These are phyloP conservation scores for Myioborus melanocephalus DNA, from an alignment of 2,797 vertebrate species.

Conservation along the genomic window DNA sequence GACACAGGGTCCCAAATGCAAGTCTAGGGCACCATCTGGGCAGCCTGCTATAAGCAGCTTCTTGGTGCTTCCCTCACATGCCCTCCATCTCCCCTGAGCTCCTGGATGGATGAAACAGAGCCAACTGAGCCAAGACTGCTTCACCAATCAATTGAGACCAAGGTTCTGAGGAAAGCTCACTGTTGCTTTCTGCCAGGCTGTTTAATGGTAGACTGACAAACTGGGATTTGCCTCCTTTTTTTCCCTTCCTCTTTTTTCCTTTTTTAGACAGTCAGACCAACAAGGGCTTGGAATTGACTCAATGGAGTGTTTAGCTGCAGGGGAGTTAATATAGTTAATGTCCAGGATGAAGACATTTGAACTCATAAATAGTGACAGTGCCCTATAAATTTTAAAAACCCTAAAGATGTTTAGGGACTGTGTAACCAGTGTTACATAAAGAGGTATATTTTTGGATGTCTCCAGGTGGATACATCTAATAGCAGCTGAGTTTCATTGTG, in stretches of 20 bases:
- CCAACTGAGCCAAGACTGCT: background rate
- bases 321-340: background rate
- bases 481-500: background rate
- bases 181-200: background rate
- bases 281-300: background rate
- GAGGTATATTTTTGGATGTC: background rate
- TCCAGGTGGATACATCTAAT: background rate
- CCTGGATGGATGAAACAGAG: background rate
- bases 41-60: background rate
- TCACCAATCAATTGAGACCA: background rate
- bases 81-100: background rate
- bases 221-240: background rate
- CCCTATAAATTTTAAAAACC: background rate
- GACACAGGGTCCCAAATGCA: too few relatives aligned
- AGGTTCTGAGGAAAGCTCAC: background rate
- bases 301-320: background rate
- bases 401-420: background rate
- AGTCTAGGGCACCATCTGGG: background rate
- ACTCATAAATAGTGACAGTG: background rate
- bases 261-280: background rate
- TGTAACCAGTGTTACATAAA: background rate
- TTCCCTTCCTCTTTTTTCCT: rapidly evolving
- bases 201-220: background rate
- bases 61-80: background rate
- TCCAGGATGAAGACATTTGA: background rate